A percentile compares a stretch with the other conserved stretches of the same genome.
phyloP scores from a whole-genome alignment of 2,113 vertebrate genomes.

The Buteo buteo region DNA sequence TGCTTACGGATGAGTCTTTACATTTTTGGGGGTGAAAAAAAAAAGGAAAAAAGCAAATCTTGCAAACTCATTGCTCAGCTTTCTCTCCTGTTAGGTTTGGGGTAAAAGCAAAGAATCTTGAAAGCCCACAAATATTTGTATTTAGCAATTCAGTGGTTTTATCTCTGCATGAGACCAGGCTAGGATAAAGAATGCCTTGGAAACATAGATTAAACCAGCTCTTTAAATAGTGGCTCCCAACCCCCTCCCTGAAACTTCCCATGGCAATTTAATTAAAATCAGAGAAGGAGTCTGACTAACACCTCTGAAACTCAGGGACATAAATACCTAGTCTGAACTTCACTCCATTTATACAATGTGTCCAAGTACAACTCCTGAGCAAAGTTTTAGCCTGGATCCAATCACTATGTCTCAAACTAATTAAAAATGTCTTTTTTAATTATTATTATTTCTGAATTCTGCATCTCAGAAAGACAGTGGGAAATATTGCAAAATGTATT shows the following conservation, averaged over 20 bases:
- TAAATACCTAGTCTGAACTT: not conserved
- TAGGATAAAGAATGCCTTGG: constrained; percentile 3
- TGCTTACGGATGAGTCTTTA: not conserved
- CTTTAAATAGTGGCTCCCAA: constrained; percentile 1
- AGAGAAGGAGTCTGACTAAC: not conserved
- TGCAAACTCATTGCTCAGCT: constrained; percentile 29
- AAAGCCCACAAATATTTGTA: constrained; percentile 52
- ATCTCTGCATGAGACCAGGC: constrained; percentile 38
- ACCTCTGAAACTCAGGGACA: not conserved
- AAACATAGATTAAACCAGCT: constrained; percentile 46
- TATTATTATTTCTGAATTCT: not conserved
- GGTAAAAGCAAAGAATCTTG: constrained; percentile 43
- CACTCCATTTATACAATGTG: not conserved
- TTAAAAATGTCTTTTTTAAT: not conserved
- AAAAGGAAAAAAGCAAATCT: not conserved
- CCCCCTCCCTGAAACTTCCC: constrained; percentile 10
- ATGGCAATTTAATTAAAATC: constrained; percentile 45
- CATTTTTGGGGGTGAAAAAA: not conserved
- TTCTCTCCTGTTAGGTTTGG: constrained; percentile 43
- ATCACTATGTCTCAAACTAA: not conserved
- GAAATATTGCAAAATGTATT: not conserved
- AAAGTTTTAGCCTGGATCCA: not conserved
- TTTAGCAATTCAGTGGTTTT: constrained; percentile 60
- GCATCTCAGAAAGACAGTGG: constrained; percentile 28
- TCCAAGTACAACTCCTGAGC: not conserved